These are phyloP conservation scores for Nebria salina DNA, from an alignment of 2,888 invertebrate species.

Conservation along the genomic window DNA sequence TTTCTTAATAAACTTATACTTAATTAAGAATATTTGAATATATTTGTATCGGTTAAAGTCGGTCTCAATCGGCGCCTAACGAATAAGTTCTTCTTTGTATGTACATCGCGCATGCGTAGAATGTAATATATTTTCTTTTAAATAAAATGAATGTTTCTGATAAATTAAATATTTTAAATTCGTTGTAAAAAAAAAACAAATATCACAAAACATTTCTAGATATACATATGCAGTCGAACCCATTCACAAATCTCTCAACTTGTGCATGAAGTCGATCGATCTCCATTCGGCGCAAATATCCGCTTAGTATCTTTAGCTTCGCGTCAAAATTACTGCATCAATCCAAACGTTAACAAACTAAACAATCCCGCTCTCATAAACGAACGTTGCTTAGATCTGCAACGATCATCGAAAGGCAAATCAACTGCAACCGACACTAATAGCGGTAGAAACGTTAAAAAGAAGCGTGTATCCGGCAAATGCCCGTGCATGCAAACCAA, in stretches of 20 bases:
- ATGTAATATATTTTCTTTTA: no score
- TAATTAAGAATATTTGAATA: not conserved
- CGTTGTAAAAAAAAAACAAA: not conserved
- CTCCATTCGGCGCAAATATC: slow-evolving; percentile 75
- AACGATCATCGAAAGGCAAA: slow-evolving; percentile 71
- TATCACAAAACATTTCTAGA: slow-evolving; percentile 65
- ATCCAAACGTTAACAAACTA: slow-evolving; percentile 78
- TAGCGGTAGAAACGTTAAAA: slow-evolving; percentile 71
- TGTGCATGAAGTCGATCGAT: slow-evolving; percentile 89
- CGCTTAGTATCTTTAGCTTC: slow-evolving; percentile 89
- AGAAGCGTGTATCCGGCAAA: slow-evolving; percentile 66
- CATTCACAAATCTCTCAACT: slow-evolving; percentile 97
- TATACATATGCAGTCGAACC: slow-evolving; percentile 95
- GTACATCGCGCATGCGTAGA: no score
- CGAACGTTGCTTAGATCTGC: slow-evolving; percentile 88
- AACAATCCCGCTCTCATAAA: slow-evolving; percentile 84
- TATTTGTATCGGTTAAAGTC: not conserved
- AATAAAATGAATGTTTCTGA: not conserved
- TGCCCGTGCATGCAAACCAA: slow-evolving; percentile 77
- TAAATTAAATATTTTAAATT: not conserved
- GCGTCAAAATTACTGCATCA: slow-evolving; percentile 90
- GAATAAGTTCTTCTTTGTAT: not conserved
- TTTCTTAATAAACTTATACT: no score
- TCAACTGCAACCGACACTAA: slow-evolving; percentile 67
- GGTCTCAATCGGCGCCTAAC: not conserved